Conservation (phyloP, 2,888 invertebrate species). For the Prenolepis imparis region DNA sequence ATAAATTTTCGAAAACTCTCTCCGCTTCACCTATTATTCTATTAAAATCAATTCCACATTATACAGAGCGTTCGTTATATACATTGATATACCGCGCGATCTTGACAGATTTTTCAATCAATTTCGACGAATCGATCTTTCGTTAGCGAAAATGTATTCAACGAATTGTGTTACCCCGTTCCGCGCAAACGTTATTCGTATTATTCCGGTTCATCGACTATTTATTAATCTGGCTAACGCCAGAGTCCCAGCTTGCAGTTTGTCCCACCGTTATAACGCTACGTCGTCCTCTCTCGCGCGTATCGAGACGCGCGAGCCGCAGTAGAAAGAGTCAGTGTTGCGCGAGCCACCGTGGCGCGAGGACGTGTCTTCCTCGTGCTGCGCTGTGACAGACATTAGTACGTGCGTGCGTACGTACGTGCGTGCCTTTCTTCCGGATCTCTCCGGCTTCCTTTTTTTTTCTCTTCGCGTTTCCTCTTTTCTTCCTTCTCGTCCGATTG, state of each 20-base stretch:
- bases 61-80: neutral
- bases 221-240: neutral
- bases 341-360: conserved; percentile 83
- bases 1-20: neutral
- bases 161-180: neutral
- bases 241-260: neutral
- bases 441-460: neutral
- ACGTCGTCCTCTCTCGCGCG: conserved; percentile 55
- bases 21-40: neutral
- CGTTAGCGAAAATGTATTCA: neutral
- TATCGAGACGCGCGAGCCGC: conserved; percentile 59
- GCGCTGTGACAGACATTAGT: conserved; percentile 20
- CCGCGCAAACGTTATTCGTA: neutral
- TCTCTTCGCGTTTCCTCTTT: neutral
- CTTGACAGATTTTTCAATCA: neutral
- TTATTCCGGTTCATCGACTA: conserved; percentile 23
- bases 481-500: neutral
- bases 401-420: conserved; percentile 43
- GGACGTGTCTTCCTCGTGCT: conserved; percentile 72
- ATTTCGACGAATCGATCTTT: neutral
- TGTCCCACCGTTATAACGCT: neutral
- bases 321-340: conserved; percentile 82
- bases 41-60: neutral
- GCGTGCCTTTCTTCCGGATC: conserved; percentile 14
- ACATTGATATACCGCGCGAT: neutral